Evolutionary conservation across 2,113 vertebrate genomes (phyloP), one percentile per base, ranked within the genome.

Genomic region (Calidris pygmaea): DNA sequence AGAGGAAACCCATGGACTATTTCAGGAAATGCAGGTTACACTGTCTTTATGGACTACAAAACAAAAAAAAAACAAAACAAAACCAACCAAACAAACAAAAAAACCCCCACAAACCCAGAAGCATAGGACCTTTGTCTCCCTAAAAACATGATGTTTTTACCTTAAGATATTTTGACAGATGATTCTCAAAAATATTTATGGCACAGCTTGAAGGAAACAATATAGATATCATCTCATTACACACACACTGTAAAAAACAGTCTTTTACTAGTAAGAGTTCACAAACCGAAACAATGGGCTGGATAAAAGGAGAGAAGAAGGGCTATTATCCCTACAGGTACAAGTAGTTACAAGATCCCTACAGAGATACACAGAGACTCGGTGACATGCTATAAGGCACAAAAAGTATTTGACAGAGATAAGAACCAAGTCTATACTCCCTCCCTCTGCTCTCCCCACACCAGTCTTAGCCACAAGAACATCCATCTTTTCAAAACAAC

Each of bases 311-410:
- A 65, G 34, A 73, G 45, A 79, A 95, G 39, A 41, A 88, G 72
- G 50, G n/a, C 59, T 77, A 77, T 95, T 95, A 94, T 93, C 88
- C 50, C 86, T 59, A 67, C 76, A 93, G 93, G 79, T 62, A 90
- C 37, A 48, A 62, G 71, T 7, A 74, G 85, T 79, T 91, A 76
- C 4, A 5, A 88, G 75, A 83, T 88, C 41, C 82, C 92, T 80
- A 80, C 45, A 71, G 86, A 90, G 90, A 68, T 26, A 65, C 47
- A 56, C 37, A 71, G 56, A 77, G 47, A 52, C 35, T 34, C 73
- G 77, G 76, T 41, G 60, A 67, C 39, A 27, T 21, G 29, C 29
- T 83, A 10, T 27, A 70, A 89, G 6, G 41, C 32, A 50, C 0
- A 0, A n/a, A 52, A 72, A 62, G 66, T 23, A 16, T 74, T 65